These are phyloP conservation scores for Anisognathus igniventris DNA, from an alignment of 2,797 vertebrate genomes.

Conservation along the genomic window DNA sequence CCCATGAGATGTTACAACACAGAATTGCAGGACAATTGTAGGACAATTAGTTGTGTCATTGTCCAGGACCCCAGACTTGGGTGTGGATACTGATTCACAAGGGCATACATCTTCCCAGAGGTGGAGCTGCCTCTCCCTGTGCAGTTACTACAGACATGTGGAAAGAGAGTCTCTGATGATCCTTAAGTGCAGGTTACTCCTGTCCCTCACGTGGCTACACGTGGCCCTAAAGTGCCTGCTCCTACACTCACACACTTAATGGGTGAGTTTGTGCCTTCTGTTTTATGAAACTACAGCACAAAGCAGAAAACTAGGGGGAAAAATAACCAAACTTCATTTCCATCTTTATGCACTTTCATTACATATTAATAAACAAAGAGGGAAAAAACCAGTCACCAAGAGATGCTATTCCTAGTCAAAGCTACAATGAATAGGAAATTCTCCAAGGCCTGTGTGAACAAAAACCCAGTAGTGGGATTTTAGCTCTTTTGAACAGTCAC, in stretches of 20 bases:
- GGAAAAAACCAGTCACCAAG: neutral
- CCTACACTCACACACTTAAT: neutral
- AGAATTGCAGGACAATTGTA: neutral
- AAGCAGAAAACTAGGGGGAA: neutral
- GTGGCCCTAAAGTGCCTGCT: neutral
- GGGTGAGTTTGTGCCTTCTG: neutral
- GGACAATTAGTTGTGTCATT: neutral
- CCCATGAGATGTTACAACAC: neutral
- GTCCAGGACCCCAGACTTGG: neutral
- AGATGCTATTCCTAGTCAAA: neutral
- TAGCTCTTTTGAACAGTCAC: neutral
- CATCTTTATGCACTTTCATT: neutral
- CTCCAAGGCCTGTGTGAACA: neutral
- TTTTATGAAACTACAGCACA: neutral
- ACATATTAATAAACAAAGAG: neutral
- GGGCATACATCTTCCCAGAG: neutral
- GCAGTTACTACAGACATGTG: neutral
- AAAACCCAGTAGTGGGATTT: neutral
- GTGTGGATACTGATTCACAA: conserved; percentile 12
- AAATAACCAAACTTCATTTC: neutral
- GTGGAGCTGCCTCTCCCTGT: neutral
- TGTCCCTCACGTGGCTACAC: neutral
- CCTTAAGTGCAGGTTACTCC: neutral
- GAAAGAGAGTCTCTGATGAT: neutral
- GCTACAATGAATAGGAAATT: neutral